Conservation (phyloP, 2,797 vertebrate species). For the Spinus olivaceus region DNA sequence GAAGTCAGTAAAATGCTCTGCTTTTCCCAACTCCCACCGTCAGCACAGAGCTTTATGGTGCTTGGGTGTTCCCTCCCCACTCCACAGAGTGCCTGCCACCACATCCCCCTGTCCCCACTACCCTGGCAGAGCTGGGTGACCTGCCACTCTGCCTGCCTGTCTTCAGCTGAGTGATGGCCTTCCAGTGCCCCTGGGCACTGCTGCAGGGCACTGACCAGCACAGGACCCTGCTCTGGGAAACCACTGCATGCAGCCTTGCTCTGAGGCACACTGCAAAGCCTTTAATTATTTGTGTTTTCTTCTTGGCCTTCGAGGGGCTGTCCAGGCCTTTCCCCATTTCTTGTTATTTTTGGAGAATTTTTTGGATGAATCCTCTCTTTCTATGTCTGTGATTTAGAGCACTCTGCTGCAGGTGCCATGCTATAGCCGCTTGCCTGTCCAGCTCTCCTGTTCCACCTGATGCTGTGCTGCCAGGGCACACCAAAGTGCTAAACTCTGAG, state of each 20-base stretch:
- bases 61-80: neutral
- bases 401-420: accelerated
- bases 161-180: too few species aligned
- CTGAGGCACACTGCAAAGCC: neutral
- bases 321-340: neutral
- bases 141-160: neutral
- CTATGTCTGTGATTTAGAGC: neutral
- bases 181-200: neutral
- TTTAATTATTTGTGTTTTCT: neutral
- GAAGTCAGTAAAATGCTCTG: neutral
- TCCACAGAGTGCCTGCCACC: accelerated
- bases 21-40: neutral
- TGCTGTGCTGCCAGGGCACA: neutral
- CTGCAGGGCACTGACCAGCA: neutral
- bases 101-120: neutral
- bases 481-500: neutral
- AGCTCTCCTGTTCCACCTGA: neutral
- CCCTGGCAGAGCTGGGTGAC: neutral
- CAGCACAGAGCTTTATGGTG: neutral
- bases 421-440: neutral
- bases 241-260: neutral
- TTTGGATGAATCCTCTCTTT: neutral
- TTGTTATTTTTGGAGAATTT: neutral
- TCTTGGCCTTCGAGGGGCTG: neutral
- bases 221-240: neutral